Conservation (phyloP, 1,140 invertebrate species). For the Nymphalis io region DNA sequence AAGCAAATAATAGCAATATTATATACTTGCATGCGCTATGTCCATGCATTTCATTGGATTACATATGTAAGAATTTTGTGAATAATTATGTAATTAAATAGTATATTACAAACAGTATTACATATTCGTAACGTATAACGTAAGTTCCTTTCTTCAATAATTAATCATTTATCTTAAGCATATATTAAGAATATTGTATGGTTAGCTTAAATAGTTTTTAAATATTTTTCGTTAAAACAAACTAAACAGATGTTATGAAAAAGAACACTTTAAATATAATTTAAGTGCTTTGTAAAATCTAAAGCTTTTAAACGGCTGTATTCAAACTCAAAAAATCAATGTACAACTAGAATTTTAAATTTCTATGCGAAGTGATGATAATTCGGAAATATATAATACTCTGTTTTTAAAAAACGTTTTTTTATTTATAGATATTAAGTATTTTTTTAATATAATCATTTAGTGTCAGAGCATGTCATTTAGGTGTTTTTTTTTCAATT, state of each 20-base stretch:
- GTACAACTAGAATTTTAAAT: conserved; percentile 51
- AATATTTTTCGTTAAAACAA: neutral
- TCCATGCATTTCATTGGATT: neutral
- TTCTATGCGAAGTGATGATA: conserved; percentile 62
- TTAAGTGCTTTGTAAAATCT: conserved; percentile 23
- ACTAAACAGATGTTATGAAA: conserved; percentile 9
- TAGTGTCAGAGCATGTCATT: too few species aligned
- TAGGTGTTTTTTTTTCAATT: too few species aligned
- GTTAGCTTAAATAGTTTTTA: neutral
- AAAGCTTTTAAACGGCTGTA: conserved; percentile 31
- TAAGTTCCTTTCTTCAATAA: neutral
- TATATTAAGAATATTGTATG: too few species aligned
- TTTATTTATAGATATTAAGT: conserved; percentile 40
- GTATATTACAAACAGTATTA: neutral
- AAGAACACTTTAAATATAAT: neutral
- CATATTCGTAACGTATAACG: neutral
- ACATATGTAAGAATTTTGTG: conserved; percentile 3
- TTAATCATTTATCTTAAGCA: neutral
- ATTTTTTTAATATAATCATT: too few species aligned
- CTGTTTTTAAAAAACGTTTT: conserved; percentile 57
- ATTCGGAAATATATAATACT: conserved; percentile 57
- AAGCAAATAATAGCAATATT: conserved; percentile 2
- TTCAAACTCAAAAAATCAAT: conserved; percentile 28
- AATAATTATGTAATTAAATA: conserved; percentile 7
- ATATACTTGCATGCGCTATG: neutral